phyloP scores from a whole-genome alignment of 1,140 invertebrate species.

The Drosophila sproati region DNA sequence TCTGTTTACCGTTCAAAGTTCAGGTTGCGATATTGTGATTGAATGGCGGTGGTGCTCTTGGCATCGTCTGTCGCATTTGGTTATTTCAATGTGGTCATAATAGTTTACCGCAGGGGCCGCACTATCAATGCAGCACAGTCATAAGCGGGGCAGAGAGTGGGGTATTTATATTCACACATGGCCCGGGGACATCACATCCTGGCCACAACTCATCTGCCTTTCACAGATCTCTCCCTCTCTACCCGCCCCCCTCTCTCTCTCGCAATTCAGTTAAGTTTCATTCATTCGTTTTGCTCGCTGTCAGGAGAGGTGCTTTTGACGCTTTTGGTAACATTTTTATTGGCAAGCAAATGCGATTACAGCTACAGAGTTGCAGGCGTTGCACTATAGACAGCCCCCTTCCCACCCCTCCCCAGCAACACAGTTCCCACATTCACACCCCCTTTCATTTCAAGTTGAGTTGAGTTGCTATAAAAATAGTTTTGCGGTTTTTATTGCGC shows the following conservation, averaged over 20 bases:
- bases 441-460: neutral
- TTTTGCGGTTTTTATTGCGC: conserved; percentile 7
- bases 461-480: conserved; percentile 25
- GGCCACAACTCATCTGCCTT: conserved; percentile 4
- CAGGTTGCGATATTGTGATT: conserved; percentile 30
- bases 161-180: conserved; percentile 44
- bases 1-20: neutral
- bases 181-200: conserved; percentile 12
- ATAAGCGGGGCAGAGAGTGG: neutral
- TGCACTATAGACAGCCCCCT: neutral
- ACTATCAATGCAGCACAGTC: conserved; percentile 42
- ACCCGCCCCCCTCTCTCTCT: too few species aligned
- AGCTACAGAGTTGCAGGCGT: conserved; percentile 33
- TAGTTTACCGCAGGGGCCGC: conserved; percentile 47
- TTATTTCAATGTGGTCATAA: conserved; percentile 72
- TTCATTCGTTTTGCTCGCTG: conserved; percentile 1
- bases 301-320: conserved; percentile 35
- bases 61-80: conserved; percentile 54
- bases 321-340: conserved; percentile 47
- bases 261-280: conserved; percentile 1
- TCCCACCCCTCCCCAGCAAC: neutral
- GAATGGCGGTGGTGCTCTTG: conserved; percentile 5
- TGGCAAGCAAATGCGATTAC: conserved; percentile 47
- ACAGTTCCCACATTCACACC: too few species aligned
- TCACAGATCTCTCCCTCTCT: neutral